These are phyloP conservation scores for Drosophila kikkawai DNA, from an alignment of 1,140 invertebrate genomes.

Conservation along the genomic window DNA sequence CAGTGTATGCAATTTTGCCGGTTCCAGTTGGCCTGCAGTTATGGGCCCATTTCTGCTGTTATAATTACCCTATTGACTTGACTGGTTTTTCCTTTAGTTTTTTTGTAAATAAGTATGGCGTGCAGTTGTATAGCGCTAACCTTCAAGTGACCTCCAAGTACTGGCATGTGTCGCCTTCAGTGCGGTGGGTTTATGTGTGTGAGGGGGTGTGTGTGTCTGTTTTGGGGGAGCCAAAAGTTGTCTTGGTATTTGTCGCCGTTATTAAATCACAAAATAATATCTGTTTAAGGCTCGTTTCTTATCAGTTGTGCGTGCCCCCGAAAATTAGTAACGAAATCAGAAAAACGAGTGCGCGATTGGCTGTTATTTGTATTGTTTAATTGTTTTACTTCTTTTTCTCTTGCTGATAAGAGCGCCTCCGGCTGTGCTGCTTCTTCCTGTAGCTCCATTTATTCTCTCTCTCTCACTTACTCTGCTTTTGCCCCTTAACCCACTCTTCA, in stretches of 20 bases:
- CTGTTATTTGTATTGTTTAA: slow-evolving; percentile 11
- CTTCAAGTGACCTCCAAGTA: slow-evolving; percentile 72
- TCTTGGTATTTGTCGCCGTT: slow-evolving; percentile 20
- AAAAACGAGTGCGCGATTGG: neutral
- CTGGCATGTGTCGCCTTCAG: slow-evolving; percentile 33
- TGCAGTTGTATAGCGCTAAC: slow-evolving; percentile 62
- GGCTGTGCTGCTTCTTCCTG: neutral
- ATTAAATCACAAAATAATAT: slow-evolving; percentile 20
- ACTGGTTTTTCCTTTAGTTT: slow-evolving; percentile 52
- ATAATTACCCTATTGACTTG: slow-evolving; percentile 26
- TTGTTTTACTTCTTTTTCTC: slow-evolving; percentile 11
- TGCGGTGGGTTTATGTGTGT: slow-evolving; percentile 24
- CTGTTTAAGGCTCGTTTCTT: slow-evolving; percentile 1
- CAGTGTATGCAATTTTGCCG: slow-evolving; percentile 67
- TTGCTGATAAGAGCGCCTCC: slow-evolving; percentile 31
- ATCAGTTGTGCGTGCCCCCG: slow-evolving; percentile 9
- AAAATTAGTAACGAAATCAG: neutral
- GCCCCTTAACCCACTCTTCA: slow-evolving; percentile 34
- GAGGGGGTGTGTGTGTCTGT: slow-evolving; percentile 7
- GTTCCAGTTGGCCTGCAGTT: slow-evolving; percentile 34
- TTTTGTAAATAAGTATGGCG: slow-evolving; percentile 19
- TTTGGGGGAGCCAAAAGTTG: slow-evolving; percentile 29
- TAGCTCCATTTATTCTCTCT: neutral
- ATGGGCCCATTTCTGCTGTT: slow-evolving; percentile 29
- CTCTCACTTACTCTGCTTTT: neutral